These are phyloP conservation scores for Dendrolimus houi DNA, from an alignment of 2,888 invertebrate genomes.

Conservation along the genomic window DNA sequence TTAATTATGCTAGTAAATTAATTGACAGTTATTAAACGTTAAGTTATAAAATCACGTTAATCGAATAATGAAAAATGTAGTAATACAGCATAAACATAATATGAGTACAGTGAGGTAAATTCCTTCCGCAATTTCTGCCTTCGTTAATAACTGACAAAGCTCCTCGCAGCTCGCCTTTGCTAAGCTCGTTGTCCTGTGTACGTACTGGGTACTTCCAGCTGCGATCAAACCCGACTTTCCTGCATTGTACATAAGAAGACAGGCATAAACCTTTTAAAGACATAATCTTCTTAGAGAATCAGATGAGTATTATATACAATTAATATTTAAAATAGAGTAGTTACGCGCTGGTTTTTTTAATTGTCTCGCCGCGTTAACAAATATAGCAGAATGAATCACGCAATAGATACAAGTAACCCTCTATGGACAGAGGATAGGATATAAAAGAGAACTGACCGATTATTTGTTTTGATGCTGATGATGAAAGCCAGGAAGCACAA, in stretches of 20 bases:
- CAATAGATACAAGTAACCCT: too few relatives aligned
- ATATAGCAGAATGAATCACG: too few relatives aligned
- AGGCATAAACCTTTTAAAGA: slow-evolving; percentile 12
- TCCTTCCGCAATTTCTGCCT: slow-evolving; percentile 40
- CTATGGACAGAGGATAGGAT: too few relatives aligned
- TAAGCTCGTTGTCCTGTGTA: slow-evolving; percentile 33
- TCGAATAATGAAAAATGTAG: slow-evolving; percentile 8
- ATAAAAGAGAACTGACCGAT: too few relatives aligned
- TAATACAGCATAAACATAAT: slow-evolving; percentile 28
- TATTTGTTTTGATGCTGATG: too few relatives aligned
- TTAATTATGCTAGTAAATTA: too few relatives aligned
- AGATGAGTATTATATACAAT: slow-evolving; percentile 27
- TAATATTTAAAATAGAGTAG: slow-evolving; percentile 24
- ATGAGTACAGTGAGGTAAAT: slow-evolving; percentile 37
- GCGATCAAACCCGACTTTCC: slow-evolving; percentile 31
- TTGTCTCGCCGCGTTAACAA: too few relatives aligned
- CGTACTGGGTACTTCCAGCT: slow-evolving; percentile 10
- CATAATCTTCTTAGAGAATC: slow-evolving; percentile 21
- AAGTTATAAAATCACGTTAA: not conserved
- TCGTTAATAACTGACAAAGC: slow-evolving; percentile 56
- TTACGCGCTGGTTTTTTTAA: too few relatives aligned
- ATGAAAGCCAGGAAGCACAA: too few relatives aligned
- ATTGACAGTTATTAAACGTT: too few relatives aligned
- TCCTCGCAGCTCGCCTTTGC: slow-evolving; percentile 21
- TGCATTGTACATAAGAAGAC: slow-evolving; percentile 20